These are phyloP conservation scores for Peromyscus aztecus DNA, from an alignment of 2,797 vertebrate genomes.

Conservation along the genomic window DNA sequence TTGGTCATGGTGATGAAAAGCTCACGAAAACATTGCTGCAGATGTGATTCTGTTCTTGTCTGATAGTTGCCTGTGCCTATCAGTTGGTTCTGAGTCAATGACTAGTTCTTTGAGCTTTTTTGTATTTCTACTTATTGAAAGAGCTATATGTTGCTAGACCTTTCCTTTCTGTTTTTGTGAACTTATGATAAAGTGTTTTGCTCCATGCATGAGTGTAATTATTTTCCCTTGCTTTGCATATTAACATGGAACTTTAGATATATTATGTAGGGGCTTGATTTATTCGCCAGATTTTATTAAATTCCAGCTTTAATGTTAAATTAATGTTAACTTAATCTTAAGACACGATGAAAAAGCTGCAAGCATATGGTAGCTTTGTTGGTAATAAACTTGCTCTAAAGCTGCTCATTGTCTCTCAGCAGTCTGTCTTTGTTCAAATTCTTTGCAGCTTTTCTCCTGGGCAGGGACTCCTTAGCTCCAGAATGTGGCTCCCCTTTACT, in stretches of 20 bases:
- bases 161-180: constrained; percentile 81
- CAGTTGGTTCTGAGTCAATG: constrained; percentile 81
- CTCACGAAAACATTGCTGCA: constrained; percentile 58
- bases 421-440: constrained; percentile 69
- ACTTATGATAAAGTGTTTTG: constrained; percentile 87
- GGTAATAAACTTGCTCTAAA: constrained; percentile 78
- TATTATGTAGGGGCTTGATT: constrained; percentile 88
- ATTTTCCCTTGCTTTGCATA: constrained; percentile 89
- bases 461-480: neutral
- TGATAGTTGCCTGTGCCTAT: constrained; percentile 80
- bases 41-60: constrained; percentile 80
- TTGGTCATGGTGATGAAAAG: neutral
- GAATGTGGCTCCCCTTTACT: neutral
- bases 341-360: constrained; percentile 81
- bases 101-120: constrained; percentile 77
- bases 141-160: constrained; percentile 73
- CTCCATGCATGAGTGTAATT: constrained; percentile 86
- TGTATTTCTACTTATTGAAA: constrained; percentile 78
- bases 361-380: constrained; percentile 81
- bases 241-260: constrained; percentile 88
- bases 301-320: constrained; percentile 87
- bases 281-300: constrained; percentile 88
- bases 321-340: constrained; percentile 86
- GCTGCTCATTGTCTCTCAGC: constrained; percentile 74
- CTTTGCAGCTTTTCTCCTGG: neutral